Conservation (phyloP, 1,140 invertebrate genomes). For the Drosophila lini region DNA sequence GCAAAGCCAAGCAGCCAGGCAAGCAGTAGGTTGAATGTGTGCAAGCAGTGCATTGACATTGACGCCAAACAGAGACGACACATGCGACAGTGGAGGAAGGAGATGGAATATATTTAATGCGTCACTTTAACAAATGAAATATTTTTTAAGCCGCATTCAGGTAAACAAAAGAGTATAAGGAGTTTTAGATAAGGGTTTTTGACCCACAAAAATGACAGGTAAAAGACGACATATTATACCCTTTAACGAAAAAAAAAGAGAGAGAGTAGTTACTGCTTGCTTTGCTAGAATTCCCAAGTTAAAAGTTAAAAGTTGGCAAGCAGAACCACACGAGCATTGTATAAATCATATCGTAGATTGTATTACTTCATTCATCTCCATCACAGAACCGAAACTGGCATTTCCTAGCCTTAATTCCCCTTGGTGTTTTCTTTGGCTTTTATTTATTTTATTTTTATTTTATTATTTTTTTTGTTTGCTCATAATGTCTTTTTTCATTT, state of each 20-base stretch:
- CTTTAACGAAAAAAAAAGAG: not conserved
- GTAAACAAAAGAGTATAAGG: slow-evolving; percentile 3
- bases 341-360: not conserved
- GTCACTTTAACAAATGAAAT: slow-evolving; percentile 16
- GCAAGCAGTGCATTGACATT: slow-evolving; percentile 35
- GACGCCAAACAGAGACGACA: slow-evolving; percentile 22
- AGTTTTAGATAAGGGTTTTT: slow-evolving; percentile 29
- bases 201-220: slow-evolving; percentile 23
- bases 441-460: not conserved
- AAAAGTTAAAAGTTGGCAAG: not conserved
- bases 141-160: not conserved
- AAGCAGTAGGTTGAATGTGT: slow-evolving; percentile 19
- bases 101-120: slow-evolving; percentile 9
- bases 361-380: not conserved
- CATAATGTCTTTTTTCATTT: slow-evolving; percentile 21
- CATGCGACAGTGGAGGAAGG: not conserved
- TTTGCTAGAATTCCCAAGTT: not conserved
- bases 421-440: not conserved
- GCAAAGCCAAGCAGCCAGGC: slow-evolving; percentile 10
- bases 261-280: not conserved
- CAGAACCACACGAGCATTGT: not conserved
- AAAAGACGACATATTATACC: not conserved
- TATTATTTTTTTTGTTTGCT: not conserved
- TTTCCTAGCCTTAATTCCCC: slow-evolving; percentile 9
- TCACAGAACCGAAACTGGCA: not conserved